Conservation (phyloP, 2,888 invertebrate genomes). For the Troides oblongomaculatus region DNA sequence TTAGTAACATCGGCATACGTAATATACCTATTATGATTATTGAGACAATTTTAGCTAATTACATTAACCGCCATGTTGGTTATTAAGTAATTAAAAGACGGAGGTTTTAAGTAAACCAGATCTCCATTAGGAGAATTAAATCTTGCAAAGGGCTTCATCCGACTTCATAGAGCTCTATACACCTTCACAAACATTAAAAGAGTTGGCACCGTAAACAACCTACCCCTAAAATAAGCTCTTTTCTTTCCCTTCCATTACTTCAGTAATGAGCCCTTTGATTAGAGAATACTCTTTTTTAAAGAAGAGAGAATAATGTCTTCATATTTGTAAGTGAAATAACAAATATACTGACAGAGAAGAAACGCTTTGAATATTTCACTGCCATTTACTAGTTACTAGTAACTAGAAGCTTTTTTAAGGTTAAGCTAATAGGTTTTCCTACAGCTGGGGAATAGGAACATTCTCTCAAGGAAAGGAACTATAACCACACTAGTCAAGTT, state of each 20-base stretch:
- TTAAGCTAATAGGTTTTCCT: no score
- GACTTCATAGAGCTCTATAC: background rate
- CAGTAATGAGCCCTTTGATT: constrained; percentile 10
- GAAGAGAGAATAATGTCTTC: background rate
- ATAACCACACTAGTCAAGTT: no score
- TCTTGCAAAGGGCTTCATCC: constrained; percentile 12
- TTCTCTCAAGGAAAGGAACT: no score
- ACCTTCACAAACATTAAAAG: constrained; percentile 13
- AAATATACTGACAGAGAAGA: no score
- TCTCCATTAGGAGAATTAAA: constrained; percentile 24
- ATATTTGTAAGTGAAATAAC: background rate
- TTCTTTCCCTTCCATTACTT: background rate
- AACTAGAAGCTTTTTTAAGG: no score
- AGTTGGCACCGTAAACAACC: constrained; percentile 4
- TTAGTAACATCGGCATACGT: no score
- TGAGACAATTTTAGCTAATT: background rate
- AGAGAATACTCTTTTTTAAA: constrained; percentile 1
- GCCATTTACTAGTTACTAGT: no score
- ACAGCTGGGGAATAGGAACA: no score
- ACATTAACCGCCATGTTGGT: background rate
- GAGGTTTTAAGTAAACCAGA: constrained; percentile 1
- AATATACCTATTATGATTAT: no score
- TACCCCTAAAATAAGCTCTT: constrained; percentile 18
- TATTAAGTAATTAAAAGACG: constrained; percentile 14
- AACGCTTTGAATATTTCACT: no score